These are phyloP conservation scores for Ceraclea dissimilis DNA, from an alignment of 2,888 invertebrate species.

Conservation along the genomic window DNA sequence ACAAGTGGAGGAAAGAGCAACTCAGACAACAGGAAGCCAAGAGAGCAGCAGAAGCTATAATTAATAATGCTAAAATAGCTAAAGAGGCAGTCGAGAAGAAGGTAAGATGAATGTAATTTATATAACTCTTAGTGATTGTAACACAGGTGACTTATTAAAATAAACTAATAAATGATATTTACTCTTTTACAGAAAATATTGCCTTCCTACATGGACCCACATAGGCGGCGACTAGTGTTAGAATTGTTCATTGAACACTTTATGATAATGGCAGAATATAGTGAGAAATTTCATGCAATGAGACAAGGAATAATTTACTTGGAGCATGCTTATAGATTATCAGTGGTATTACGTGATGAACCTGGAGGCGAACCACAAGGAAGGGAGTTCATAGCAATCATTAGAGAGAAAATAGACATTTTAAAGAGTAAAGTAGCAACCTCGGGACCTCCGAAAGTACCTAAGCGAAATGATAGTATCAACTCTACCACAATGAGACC, in stretches of 20 bases:
- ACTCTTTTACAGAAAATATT: conserved; percentile 37
- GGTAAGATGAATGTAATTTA: conserved; percentile 31
- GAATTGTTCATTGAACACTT: conserved; percentile 67
- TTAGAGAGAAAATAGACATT: conserved; percentile 46
- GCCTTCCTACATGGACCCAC: conserved; percentile 46
- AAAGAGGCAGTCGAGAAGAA: conserved; percentile 49
- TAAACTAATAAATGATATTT: conserved; percentile 27
- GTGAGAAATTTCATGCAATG: conserved; percentile 53
- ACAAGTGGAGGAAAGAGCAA: conserved; percentile 43
- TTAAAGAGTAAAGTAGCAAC: conserved; percentile 41
- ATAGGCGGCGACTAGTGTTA: conserved; percentile 55
- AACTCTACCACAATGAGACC: conserved; percentile 10
- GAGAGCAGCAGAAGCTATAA: conserved; percentile 32
- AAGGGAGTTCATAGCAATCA: conserved; percentile 46
- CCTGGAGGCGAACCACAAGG: conserved; percentile 49
- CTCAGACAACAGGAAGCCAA: conserved; percentile 39
- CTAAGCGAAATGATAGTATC: conserved; percentile 35
- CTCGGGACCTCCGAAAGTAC: conserved; percentile 39
- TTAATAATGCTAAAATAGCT: conserved; percentile 32
- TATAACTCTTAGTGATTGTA: neutral
- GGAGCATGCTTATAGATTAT: conserved; percentile 61
- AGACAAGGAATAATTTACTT: conserved; percentile 60
- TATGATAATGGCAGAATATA: conserved; percentile 59
- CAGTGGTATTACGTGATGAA: conserved; percentile 53
- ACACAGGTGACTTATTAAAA: no score